Conservation (phyloP, 2,113 vertebrate species). For the Eubucco bourcierii region DNA sequence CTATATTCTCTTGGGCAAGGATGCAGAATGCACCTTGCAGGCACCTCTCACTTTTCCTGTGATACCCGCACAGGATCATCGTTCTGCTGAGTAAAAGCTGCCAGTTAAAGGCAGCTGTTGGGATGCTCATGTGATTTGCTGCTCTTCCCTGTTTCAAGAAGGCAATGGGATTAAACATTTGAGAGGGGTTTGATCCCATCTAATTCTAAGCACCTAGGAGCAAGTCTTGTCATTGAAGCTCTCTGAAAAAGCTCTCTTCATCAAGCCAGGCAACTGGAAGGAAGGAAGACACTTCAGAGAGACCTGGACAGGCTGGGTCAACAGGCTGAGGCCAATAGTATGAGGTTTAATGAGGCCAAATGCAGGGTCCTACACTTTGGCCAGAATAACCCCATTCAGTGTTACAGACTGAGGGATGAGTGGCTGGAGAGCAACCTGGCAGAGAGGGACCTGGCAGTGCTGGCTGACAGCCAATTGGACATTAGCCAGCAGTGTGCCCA, state of each 20-base stretch:
- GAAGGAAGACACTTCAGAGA: too few species aligned
- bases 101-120: background rate
- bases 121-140: background rate
- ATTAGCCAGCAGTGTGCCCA: too few species aligned
- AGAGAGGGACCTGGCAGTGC: too few species aligned
- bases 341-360: too few species aligned
- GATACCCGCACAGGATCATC: background rate
- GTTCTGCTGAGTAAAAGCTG: background rate
- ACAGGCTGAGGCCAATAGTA: too few species aligned
- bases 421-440: too few species aligned
- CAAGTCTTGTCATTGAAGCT: background rate
- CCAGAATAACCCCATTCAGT: too few species aligned
- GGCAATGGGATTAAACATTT: background rate
- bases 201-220: slow-evolving; percentile 3
- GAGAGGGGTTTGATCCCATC: background rate
- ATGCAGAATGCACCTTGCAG: background rate
- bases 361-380: too few species aligned
- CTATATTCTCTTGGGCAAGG: background rate
- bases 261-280: background rate
- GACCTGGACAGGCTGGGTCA: too few species aligned
- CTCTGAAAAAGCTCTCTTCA: background rate
- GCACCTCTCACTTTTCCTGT: background rate
- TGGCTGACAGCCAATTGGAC: too few species aligned
- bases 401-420: too few species aligned
- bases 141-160: background rate